Evolutionary conservation across 1,140 invertebrate species (phyloP).

Genomic region (Bicyclus anynana): DNA sequence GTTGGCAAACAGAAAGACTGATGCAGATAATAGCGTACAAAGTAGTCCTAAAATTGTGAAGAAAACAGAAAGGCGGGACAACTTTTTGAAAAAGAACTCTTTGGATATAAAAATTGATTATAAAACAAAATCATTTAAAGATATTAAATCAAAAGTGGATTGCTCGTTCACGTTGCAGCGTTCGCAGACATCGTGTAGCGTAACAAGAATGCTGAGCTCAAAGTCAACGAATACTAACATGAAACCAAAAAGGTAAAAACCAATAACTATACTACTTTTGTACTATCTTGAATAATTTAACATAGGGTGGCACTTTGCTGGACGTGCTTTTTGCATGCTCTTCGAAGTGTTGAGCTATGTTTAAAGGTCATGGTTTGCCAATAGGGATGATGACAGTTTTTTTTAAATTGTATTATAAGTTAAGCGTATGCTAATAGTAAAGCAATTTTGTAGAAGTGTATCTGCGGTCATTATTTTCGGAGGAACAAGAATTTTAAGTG

Average conservation of each 20-base stretch:
- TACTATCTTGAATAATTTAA: too few relatives aligned
- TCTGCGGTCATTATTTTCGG: too few relatives aligned
- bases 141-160: slow-evolving; percentile 88
- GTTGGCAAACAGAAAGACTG: slow-evolving; percentile 74
- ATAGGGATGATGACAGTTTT: too few relatives aligned
- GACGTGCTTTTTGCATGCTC: too few relatives aligned
- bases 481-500: too few relatives aligned
- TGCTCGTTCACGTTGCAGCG: slow-evolving; percentile 71
- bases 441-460: too few relatives aligned
- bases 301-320: too few relatives aligned
- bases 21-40: slow-evolving; percentile 72
- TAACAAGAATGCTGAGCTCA: slow-evolving; percentile 65
- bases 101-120: slow-evolving; percentile 82
- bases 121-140: slow-evolving; percentile 84
- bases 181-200: slow-evolving; percentile 69
- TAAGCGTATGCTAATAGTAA: too few relatives aligned
- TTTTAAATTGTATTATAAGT: too few relatives aligned
- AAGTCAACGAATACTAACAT: slow-evolving; percentile 61
- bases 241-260: slow-evolving; percentile 69
- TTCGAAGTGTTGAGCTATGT: too few relatives aligned
- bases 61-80: slow-evolving; percentile 84
- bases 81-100: slow-evolving; percentile 85
- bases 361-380: too few relatives aligned
- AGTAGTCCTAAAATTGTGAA: slow-evolving; percentile 64
- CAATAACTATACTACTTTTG: too few relatives aligned